Base-by-base conservation (phyloP, 2,113 vertebrate genomes). In the Passer domesticus region DNA sequence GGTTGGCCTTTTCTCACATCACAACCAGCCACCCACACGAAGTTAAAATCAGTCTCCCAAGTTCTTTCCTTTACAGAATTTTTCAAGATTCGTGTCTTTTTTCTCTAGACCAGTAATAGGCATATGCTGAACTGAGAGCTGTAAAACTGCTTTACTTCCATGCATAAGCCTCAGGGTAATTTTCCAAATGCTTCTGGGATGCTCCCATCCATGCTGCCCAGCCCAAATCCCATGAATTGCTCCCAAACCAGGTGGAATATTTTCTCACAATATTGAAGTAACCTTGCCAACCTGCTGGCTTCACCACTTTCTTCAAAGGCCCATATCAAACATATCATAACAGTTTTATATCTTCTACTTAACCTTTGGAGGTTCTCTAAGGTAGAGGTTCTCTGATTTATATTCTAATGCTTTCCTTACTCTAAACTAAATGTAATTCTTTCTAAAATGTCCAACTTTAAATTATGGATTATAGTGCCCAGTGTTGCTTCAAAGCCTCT, bases 301-400 rank as follows among this genome's bases (percentile, higher is more conserved):
- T 84, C 66, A 56, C 39, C 67, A 35, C 22, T 91, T 90, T 56
- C 28, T 90, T 86, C 77, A 83, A 94, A 89, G 59, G 33, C 43
- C n/a, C 16, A 44, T 84, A 93, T 90, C 68, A 95, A 97, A 94
- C 75, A 82, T 50, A 93, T 37, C 30, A 4, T 91, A 92, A 93
- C 66, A 72, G 53, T 74, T 88, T 95, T 94, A 95, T 93, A 82
- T 92, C 78, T 91, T 68, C 90, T 74, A 84, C 92, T 94, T 97
- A 95, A 97, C 84, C 93, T 96, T 92, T 77, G 68, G 47, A 93
- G 62, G 13, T 90, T 84, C 87, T 84, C 73, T 72, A 66, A 86
- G 55, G 72, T 49, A 43, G 43, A 78, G 31, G 30, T 28, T 81
- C 13, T 70, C 83, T 93, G 86, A 97, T 96, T 94, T 97, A 93